Evolutionary conservation across 2,113 vertebrate species (phyloP).

Genomic region (Callipepla californica): DNA sequence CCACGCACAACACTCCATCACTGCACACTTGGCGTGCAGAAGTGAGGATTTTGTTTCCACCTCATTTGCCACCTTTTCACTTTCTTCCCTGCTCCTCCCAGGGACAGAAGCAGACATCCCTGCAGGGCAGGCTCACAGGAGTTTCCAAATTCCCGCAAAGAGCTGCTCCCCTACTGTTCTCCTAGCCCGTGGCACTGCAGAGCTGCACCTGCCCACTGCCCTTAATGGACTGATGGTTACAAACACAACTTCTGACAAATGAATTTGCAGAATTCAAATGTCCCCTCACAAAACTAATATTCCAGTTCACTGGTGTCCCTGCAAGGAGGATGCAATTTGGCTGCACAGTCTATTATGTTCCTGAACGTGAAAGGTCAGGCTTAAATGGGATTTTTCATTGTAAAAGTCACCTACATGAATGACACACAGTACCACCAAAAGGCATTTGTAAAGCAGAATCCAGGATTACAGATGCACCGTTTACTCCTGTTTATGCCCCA

Average conservation of each 20-base stretch:
- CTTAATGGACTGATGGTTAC: background rate
- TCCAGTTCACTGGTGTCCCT: slow-evolving; percentile 47
- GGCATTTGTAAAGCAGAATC: slow-evolving; percentile 59
- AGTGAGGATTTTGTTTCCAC: background rate
- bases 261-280: slow-evolving; percentile 15
- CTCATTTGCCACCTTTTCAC: background rate
- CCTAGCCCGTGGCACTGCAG: background rate
- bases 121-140: background rate
- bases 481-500: slow-evolving; percentile 51
- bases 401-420: slow-evolving; percentile 75
- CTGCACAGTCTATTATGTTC: slow-evolving; percentile 71
- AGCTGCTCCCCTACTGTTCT: background rate
- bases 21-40: background rate
- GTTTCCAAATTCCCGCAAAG: background rate
- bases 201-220: background rate
- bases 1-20: background rate
- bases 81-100: background rate
- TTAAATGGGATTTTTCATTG: slow-evolving; percentile 73
- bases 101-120: background rate
- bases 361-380: slow-evolving; percentile 73
- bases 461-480: slow-evolving; percentile 59
- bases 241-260: slow-evolving; percentile 36
- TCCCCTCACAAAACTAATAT: slow-evolving; percentile 53
- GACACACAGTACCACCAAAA: slow-evolving; percentile 48
- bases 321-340: slow-evolving; percentile 43